Conservation (phyloP, 2,888 invertebrate species). For the Drosophila longiperda region DNA sequence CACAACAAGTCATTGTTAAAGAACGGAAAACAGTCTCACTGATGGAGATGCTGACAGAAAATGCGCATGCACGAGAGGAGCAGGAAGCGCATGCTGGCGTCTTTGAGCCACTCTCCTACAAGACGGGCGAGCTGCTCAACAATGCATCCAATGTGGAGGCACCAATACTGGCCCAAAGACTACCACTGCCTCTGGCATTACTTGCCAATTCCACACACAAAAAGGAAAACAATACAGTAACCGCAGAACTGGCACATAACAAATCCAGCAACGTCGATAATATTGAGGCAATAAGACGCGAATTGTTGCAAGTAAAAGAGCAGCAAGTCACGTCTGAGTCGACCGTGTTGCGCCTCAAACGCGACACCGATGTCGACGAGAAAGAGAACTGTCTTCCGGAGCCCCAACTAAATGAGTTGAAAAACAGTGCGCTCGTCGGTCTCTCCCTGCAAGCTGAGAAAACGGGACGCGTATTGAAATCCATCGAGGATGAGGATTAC, state of each 20-base stretch:
- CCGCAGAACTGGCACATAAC: slow-evolving; percentile 18
- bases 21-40: slow-evolving; percentile 63
- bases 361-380: slow-evolving; percentile 46
- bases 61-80: slow-evolving; percentile 62
- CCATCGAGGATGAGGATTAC: slow-evolving; percentile 67
- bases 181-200: slow-evolving; percentile 81
- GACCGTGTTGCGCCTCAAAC: slow-evolving; percentile 61
- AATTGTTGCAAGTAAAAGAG: slow-evolving; percentile 75
- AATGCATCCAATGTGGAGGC: slow-evolving; percentile 35
- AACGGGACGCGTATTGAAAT: slow-evolving; percentile 83
- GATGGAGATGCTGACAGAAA: slow-evolving; percentile 76
- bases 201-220: slow-evolving; percentile 74
- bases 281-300: slow-evolving; percentile 81
- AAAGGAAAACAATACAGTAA: slow-evolving; percentile 46
- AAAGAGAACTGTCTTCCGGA: slow-evolving; percentile 74
- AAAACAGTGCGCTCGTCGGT: slow-evolving; percentile 17
- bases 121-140: slow-evolving; percentile 72
- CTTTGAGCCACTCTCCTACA: slow-evolving; percentile 83
- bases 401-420: slow-evolving; percentile 61
- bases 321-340: slow-evolving; percentile 18
- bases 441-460: slow-evolving; percentile 68
- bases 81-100: slow-evolving; percentile 69
- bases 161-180: slow-evolving; percentile 59
- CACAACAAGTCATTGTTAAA: slow-evolving; percentile 16
- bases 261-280: slow-evolving; percentile 52